Evolutionary conservation across 2,113 vertebrate species (phyloP).

Genomic region (Neotoma lepida): DNA sequence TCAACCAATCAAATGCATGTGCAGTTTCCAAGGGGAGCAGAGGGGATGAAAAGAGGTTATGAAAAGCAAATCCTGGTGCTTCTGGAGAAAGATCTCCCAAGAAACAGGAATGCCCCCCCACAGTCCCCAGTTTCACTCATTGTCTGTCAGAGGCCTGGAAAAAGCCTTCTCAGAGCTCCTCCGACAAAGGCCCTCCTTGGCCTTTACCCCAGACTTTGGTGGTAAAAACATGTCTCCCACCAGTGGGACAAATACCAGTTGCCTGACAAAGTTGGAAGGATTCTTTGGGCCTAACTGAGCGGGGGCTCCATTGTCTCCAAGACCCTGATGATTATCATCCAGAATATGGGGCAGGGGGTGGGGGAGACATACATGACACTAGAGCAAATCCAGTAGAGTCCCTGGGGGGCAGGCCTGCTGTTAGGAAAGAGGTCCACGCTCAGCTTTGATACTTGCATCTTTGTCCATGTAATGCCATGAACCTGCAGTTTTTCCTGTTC

Average conservation of each 20-base stretch:
- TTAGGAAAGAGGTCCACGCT: background rate
- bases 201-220: constrained; percentile 21
- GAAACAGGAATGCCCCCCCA: background rate
- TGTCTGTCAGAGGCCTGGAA: constrained; percentile 52
- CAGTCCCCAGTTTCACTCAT: constrained; percentile 17
- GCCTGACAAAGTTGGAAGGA: constrained; percentile 62
- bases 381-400: background rate
- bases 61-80: background rate
- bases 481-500: background rate
- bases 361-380: background rate
- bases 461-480: background rate
- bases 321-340: constrained; percentile 30
- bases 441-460: background rate
- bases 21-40: constrained; percentile 58
- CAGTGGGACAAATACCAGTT: constrained; percentile 63
- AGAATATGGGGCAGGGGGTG: background rate
- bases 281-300: background rate
- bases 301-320: background rate
- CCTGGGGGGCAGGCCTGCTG: background rate
- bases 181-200: constrained; percentile 7
- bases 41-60: constrained; percentile 43
- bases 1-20: background rate
- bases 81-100: constrained; percentile 69
- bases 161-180: background rate
- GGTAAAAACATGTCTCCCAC: constrained; percentile 31